Percentiles rank a stretch among this genome's conserved stretches.
Conservation (phyloP, 2,797 vertebrate genomes). For the Tokudaia muenninki region DNA sequence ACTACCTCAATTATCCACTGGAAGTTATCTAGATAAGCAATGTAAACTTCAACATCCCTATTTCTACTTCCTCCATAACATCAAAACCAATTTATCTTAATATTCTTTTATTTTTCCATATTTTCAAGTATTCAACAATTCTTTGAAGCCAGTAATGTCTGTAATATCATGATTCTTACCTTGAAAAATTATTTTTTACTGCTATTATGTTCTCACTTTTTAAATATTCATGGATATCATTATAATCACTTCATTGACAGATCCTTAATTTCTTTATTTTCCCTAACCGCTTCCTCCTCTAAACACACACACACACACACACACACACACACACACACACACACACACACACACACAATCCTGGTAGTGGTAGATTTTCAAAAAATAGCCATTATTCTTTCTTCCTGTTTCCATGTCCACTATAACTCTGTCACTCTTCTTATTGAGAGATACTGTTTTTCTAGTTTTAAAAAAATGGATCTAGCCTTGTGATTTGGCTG, state of each 20-base stretch:
- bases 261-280: background rate
- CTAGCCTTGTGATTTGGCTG: background rate
- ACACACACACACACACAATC: too few species aligned
- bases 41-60: background rate
- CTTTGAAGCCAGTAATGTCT: background rate
- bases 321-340: too few species aligned
- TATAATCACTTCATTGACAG: background rate
- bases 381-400: background rate
- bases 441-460: background rate
- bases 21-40: background rate
- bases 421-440: background rate
- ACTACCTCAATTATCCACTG: background rate
- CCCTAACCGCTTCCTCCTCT: background rate
- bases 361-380: background rate
- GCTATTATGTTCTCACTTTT: background rate
- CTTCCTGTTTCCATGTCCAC: background rate
- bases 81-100: background rate
- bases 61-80: background rate
- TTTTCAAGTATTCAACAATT: background rate
- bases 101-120: background rate
- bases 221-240: background rate
- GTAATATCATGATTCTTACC: background rate
- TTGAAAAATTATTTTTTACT: background rate
- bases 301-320: too few species aligned
- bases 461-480: background rate